Conservation (phyloP, 1,140 invertebrate species). For the Aphaenogaster ashmeadi region DNA sequence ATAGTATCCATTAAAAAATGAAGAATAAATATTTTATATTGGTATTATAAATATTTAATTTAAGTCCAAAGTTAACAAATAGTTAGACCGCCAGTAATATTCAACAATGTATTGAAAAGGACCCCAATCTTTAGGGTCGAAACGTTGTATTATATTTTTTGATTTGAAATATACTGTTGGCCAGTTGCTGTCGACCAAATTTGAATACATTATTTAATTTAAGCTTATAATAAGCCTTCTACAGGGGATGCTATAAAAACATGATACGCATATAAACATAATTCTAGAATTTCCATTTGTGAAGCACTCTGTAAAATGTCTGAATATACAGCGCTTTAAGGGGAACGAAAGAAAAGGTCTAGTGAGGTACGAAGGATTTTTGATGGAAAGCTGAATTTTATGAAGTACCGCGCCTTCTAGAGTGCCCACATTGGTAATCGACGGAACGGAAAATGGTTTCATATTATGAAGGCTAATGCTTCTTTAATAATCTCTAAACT, state of each 20-base stretch:
- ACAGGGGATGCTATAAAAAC: not conserved
- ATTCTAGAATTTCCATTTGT: constrained; percentile 6
- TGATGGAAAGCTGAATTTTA: constrained; percentile 48
- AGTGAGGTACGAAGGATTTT: constrained; percentile 31
- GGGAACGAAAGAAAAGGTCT: constrained; percentile 2
- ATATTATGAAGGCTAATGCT: constrained; percentile 39
- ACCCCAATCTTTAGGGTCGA: no score
- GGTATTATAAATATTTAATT: constrained; percentile 25
- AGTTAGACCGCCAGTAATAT: no score
- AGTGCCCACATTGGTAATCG: constrained; percentile 45
- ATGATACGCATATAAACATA: not conserved
- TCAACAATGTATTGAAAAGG: no score
- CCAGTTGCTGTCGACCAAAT: no score
- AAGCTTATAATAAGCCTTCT: not conserved
- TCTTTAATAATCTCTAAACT: constrained; percentile 35
- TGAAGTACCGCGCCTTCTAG: constrained; percentile 24
- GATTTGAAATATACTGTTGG: no score
- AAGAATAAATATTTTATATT: not conserved
- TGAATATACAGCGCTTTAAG: not conserved
- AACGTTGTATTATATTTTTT: no score
- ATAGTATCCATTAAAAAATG: not conserved
- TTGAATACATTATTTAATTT: constrained; percentile 40
- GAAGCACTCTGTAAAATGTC: constrained; percentile 18
- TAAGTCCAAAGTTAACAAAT: no score
- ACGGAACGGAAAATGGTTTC: constrained; percentile 44